Percentiles rank a stretch among this genome's conserved stretches.
Evolutionary conservation across 1,140 invertebrate genomes (phyloP).

Genomic region (Triops longicaudatus): DNA sequence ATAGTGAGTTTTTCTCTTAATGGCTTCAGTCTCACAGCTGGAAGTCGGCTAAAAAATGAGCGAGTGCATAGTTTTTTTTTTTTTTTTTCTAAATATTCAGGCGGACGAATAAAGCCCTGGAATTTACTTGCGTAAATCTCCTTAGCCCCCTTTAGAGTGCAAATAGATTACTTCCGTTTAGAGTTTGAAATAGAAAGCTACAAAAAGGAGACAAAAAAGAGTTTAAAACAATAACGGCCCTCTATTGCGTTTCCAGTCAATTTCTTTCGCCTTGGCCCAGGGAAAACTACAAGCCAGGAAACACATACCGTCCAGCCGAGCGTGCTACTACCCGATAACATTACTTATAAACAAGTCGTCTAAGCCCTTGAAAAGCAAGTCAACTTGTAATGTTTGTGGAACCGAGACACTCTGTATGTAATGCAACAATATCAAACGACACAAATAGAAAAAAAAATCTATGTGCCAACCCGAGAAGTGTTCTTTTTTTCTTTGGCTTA

Average conservation of each 20-base stretch:
- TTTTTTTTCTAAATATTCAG: too few relatives aligned
- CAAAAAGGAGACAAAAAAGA: too few relatives aligned
- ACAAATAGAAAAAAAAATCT: background rate
- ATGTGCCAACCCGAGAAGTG: background rate
- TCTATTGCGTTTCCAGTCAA: background rate
- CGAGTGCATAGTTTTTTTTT: too few relatives aligned
- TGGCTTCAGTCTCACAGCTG: background rate
- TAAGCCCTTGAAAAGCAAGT: background rate
- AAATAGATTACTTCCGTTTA: too few relatives aligned
- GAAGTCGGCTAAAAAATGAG: background rate
- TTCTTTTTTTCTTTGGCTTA: too few relatives aligned
- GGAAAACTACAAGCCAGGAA: background rate
- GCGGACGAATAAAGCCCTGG: too few relatives aligned
- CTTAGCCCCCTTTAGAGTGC: too few relatives aligned
- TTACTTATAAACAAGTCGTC: slow-evolving; percentile 4
- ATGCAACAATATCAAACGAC: background rate
- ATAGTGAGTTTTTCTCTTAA: slow-evolving; percentile 15
- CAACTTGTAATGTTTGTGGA: background rate
- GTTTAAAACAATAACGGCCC: background rate
- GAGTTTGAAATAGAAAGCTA: too few relatives aligned
- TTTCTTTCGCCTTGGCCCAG: background rate
- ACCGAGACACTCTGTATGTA: background rate
- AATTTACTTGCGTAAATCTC: too few relatives aligned
- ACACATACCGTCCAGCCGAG: background rate
- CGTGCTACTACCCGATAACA: slow-evolving; percentile 5